These are phyloP conservation scores for Iguana delicatissima DNA, from an alignment of 2,797 vertebrate genomes.

Conservation along the genomic window DNA sequence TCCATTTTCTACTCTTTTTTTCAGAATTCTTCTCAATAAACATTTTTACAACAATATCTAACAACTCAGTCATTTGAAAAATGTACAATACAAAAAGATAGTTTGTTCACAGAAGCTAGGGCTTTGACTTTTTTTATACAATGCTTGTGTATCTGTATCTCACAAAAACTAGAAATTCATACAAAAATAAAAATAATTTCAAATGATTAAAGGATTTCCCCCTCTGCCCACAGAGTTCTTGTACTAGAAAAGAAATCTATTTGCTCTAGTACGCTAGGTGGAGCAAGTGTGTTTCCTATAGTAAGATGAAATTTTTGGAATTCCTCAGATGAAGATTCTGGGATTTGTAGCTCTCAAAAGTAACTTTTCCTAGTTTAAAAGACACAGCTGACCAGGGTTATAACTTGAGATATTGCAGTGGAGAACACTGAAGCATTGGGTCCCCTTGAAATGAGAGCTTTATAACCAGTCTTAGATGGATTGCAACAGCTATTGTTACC, in stretches of 20 bases:
- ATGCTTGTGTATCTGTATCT: not conserved
- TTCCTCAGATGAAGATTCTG: no score
- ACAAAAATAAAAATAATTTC: not conserved
- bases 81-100: conserved; percentile 6
- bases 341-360: no score
- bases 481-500: no score
- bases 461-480: not conserved
- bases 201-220: not conserved
- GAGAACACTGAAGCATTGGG: not conserved
- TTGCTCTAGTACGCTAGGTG: conserved; percentile 56
- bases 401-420: not conserved
- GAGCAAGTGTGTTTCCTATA: conserved; percentile 48
- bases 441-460: not conserved
- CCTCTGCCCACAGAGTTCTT: not conserved
- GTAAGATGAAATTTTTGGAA: not conserved
- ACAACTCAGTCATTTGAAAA: not conserved
- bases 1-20: not conserved
- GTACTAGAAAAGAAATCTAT: not conserved
- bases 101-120: not conserved
- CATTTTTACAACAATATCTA: conserved; percentile 15
- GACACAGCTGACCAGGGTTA: no score
- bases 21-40: not conserved
- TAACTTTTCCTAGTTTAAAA: no score
- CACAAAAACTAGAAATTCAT: fast-evolving
- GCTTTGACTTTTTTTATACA: not conserved